Percentiles rank a stretch among this genome's conserved stretches.
These are phyloP conservation scores for Zenarchopterus dispar DNA, from an alignment of 2,797 vertebrate species.

Conservation along the genomic window DNA sequence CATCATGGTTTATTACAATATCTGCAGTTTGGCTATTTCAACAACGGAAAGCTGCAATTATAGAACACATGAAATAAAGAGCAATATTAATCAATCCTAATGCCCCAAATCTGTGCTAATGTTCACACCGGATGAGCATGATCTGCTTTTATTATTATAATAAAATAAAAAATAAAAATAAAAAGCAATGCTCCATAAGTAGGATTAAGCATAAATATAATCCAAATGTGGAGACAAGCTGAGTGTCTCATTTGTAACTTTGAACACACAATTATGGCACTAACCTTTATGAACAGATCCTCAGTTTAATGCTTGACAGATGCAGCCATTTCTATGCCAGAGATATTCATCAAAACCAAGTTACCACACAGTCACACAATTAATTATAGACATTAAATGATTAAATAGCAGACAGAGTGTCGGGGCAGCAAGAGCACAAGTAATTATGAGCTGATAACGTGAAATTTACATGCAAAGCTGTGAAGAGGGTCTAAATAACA, in stretches of 20 bases:
- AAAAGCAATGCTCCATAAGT: constrained; percentile 40
- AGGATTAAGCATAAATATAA: constrained; percentile 52
- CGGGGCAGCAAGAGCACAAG: constrained; percentile 55
- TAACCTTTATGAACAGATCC: constrained; percentile 39
- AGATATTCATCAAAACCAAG: constrained; percentile 63
- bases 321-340: constrained; percentile 42
- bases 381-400: constrained; percentile 66
- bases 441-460: constrained; percentile 62
- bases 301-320: constrained; percentile 58
- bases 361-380: constrained; percentile 45
- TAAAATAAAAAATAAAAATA: constrained; percentile 9
- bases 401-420: constrained; percentile 58
- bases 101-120: constrained; percentile 56
- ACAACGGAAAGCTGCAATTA: constrained; percentile 49
- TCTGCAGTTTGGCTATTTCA: constrained; percentile 23
- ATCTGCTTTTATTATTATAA: constrained; percentile 43
- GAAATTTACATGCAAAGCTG: constrained; percentile 28
- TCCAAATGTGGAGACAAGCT: constrained; percentile 51
- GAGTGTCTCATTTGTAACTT: constrained; percentile 54
- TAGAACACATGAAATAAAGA: constrained; percentile 22
- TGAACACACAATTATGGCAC: constrained; percentile 33
- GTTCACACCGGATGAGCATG: constrained; percentile 31
- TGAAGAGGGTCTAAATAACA: constrained; percentile 8
- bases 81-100: constrained; percentile 53
- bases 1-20: constrained; percentile 52